Evolutionary conservation across 2,888 invertebrate species (phyloP), one percentile per base, ranked within the genome.

Genomic region (Polymixis flavicincta): DNA sequence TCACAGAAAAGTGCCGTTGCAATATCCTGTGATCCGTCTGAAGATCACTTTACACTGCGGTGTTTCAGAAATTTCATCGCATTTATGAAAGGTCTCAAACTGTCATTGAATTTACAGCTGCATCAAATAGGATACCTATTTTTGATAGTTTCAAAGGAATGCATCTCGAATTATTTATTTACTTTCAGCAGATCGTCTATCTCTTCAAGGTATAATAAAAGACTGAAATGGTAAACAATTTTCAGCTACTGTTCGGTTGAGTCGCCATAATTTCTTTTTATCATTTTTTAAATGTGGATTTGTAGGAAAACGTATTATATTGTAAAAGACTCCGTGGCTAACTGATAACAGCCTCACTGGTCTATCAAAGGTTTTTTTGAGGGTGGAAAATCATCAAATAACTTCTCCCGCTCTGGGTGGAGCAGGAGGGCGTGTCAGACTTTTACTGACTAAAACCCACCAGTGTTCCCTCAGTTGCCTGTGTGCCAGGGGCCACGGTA

Each of bases 31-130:
- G 9, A 5, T 52, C n/a, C 45, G 66, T 84, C 84, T 84, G 75
- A 63, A 76, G 0, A 25, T 25, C 7, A 50, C 75, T 68, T 85
- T 79, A 85, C 17, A 69, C 32, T 80, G 67, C 78, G 70, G 77
- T 71, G 52, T 76, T 85, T 71, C 57, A 54, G 67, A 63, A 84
- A 82, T 79, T 69, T 79, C 73, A 71, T 78, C 67, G 71, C 66
- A 61, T 76, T 77, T 84, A 75, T 48, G 66, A 74, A 74, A 86
- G 86, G 86, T 84, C 70, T 84, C 74, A 80, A 83, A 70, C 61
- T 79, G 79, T 76, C 79, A 80, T 84, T 78, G 80, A 82, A 84
- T 85, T 86, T 84, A 84, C 77, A 80, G 78, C 72, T 74, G 70
- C 68, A 75, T 76, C 82, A 69, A 83, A 82, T 77, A 32, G 57